A percentile compares a stretch with the other conserved stretches of the same genome.
Evolutionary conservation across 2,113 vertebrate species (phyloP).

Genomic region (Hydrolagus affinis): DNA sequence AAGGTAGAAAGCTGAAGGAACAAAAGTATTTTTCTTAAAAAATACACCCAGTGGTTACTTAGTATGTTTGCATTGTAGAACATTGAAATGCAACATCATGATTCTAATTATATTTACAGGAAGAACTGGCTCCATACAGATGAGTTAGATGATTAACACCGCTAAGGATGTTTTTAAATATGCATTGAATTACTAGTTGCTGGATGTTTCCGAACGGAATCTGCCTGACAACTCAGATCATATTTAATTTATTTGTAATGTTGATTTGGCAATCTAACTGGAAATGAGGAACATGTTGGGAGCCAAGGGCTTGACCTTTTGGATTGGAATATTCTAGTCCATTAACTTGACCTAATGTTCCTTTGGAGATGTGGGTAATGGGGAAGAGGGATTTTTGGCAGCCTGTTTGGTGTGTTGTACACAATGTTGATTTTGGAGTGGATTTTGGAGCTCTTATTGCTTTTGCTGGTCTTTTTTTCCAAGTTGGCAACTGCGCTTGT

Average conservation of each 20-base stretch:
- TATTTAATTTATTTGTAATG: not conserved
- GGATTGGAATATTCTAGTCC: slow-evolving; percentile 5
- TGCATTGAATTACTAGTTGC: no score
- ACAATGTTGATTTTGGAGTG: not conserved
- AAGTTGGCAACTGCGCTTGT: not conserved
- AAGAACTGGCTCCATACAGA: no score
- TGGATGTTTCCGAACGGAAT: no score
- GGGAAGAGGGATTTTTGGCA: slow-evolving; percentile 8
- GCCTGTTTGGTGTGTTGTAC: not conserved
- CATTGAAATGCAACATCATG: no score
- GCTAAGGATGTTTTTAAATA: no score
- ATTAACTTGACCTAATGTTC: not conserved
- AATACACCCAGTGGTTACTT: no score
- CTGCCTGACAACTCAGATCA: no score
- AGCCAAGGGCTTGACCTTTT: not conserved
- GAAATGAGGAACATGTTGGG: slow-evolving; percentile 4
- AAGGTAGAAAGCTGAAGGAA: no score
- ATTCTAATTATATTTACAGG: no score
- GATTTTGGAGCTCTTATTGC: not conserved
- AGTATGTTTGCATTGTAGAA: no score
- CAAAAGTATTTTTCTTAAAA: no score
- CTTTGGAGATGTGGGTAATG: not conserved
- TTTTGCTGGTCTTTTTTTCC: not conserved
- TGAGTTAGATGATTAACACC: no score
- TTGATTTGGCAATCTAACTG: not conserved